These are phyloP conservation scores for Oceanodroma tethys DNA, from an alignment of 2,113 vertebrate species.

Conservation along the genomic window DNA sequence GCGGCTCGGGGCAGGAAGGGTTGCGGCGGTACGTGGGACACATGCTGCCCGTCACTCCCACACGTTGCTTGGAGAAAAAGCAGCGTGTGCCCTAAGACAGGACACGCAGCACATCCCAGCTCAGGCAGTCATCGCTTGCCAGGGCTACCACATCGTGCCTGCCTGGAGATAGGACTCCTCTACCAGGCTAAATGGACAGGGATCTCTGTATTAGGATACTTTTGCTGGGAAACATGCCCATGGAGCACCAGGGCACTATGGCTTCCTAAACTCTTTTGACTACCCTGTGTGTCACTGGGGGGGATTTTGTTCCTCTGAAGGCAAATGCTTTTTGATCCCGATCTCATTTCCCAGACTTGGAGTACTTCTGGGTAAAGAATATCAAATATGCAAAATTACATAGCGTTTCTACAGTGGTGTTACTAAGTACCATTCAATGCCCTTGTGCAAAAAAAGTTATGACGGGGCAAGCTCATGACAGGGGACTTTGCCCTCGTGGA, in stretches of 20 bases:
- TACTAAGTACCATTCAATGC: neutral
- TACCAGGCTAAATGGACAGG: neutral
- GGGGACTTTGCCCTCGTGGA: neutral
- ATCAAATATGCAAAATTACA: neutral
- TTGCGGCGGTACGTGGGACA: accelerated
- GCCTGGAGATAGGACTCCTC: neutral
- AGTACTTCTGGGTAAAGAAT: neutral
- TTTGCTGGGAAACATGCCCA: neutral
- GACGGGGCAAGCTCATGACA: neutral
- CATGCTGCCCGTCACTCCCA: neutral
- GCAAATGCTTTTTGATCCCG: neutral
- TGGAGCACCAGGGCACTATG: neutral
- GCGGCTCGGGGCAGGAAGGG: neutral
- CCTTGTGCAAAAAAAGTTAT: neutral
- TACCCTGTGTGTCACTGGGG: neutral
- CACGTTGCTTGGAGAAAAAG: neutral
- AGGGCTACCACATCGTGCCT: neutral
- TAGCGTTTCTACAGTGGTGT: neutral
- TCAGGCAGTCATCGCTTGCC: neutral
- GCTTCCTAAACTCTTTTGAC: neutral
- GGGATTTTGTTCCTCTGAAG: neutral
- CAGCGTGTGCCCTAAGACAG: neutral
- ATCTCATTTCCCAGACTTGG: neutral
- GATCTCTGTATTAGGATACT: neutral
- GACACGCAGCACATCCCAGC: neutral